Conservation (phyloP, 2,888 invertebrate species). For the Tenthredo notha region DNA sequence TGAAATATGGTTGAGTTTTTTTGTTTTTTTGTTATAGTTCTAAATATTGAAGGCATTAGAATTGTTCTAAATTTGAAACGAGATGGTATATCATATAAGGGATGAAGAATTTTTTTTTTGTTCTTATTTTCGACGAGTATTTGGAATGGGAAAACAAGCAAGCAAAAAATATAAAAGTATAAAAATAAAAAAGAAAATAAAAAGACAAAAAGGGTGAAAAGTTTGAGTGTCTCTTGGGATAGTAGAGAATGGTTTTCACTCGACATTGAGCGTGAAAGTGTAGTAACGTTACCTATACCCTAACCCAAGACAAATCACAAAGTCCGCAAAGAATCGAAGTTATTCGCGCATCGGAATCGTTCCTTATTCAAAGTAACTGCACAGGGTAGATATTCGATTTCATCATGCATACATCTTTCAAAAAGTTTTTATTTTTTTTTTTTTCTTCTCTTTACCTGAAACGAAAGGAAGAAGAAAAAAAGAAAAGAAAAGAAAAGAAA, state of each 20-base stretch:
- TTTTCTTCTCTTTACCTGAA: slow-evolving; percentile 51
- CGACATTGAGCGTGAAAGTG: slow-evolving; percentile 16
- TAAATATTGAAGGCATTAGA: neutral
- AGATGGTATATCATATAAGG: neutral
- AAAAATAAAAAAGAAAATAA: slow-evolving; percentile 41
- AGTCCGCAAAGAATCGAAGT: slow-evolving; percentile 1
- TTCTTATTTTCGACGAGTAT: neutral
- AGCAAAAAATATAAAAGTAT: neutral
- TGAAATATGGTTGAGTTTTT: too few species aligned
- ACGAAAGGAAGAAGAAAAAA: neutral
- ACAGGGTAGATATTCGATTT: slow-evolving; percentile 58
- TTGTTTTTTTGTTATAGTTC: neutral
- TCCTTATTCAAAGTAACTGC: slow-evolving; percentile 55
- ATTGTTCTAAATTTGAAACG: neutral
- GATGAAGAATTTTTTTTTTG: slow-evolving; percentile 24
- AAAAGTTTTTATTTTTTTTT: slow-evolving; percentile 61
- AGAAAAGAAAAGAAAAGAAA: slow-evolving; percentile 4
- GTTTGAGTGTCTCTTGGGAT: slow-evolving; percentile 12
- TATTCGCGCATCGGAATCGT: slow-evolving; percentile 8
- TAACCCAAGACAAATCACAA: slow-evolving; percentile 35
- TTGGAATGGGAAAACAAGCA: neutral
- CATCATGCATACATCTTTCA: slow-evolving; percentile 61
- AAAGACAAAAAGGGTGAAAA: slow-evolving; percentile 48
- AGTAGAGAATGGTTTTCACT: slow-evolving; percentile 26
- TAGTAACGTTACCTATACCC: slow-evolving; percentile 3